Evolutionary conservation across 2,888 invertebrate species (phyloP).

Genomic region (Idaea dimidiata): DNA sequence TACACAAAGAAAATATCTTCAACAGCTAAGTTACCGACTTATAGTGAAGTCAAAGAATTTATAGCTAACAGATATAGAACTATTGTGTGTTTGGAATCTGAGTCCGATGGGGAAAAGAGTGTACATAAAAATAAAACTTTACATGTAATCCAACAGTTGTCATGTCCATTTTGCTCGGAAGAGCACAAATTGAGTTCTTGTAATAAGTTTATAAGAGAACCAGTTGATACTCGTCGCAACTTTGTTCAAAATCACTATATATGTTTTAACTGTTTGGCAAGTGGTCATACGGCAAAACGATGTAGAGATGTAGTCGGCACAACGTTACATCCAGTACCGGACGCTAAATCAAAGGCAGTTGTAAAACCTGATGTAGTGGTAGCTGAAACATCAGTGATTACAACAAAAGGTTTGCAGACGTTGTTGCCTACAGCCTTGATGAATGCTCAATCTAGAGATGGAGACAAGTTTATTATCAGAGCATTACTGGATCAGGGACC

Average conservation of each 20-base stretch:
- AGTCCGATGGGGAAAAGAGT: neutral
- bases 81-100: slow-evolving; percentile 22
- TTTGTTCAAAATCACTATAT: slow-evolving; percentile 25
- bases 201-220: slow-evolving; percentile 24
- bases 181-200: slow-evolving; percentile 26
- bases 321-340: neutral
- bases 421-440: neutral
- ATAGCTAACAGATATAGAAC: slow-evolving; percentile 25
- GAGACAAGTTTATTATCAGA: slow-evolving; percentile 13
- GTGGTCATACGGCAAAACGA: slow-evolving; percentile 25
- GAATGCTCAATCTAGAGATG: slow-evolving; percentile 17
- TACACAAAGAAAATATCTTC: slow-evolving; percentile 8
- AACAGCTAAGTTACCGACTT: slow-evolving; percentile 23
- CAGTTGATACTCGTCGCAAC: slow-evolving; percentile 16
- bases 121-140: too few relatives aligned
- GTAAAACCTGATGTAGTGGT: too few relatives aligned
- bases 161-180: slow-evolving; percentile 25
- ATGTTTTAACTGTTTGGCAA: slow-evolving; percentile 31
- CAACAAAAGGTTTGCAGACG: neutral
- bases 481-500: slow-evolving; percentile 33
- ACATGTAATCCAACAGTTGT: too few relatives aligned
- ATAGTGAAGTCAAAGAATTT: slow-evolving; percentile 23
- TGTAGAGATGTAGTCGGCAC: slow-evolving; percentile 14
- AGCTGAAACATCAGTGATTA: neutral
- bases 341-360: too few relatives aligned